These are phyloP conservation scores for Formica selysi DNA, from an alignment of 1,140 invertebrate species.

Conservation along the genomic window DNA sequence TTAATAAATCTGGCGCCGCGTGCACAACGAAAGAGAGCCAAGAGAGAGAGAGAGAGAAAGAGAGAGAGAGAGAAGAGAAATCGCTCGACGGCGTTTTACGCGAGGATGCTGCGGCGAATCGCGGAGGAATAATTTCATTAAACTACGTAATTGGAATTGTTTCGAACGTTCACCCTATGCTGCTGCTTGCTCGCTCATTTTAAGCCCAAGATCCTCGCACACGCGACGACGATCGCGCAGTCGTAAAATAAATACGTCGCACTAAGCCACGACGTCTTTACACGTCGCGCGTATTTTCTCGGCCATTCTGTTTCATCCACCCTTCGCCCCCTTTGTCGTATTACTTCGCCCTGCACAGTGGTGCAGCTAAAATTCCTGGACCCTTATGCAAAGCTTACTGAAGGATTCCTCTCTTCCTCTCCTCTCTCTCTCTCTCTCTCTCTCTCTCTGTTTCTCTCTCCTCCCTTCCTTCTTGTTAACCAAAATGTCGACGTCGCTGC, in stretches of 20 bases:
- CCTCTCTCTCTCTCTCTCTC: not conserved
- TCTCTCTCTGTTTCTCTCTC: constrained; percentile 17
- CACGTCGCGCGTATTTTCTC: constrained; percentile 62
- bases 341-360: constrained; percentile 22
- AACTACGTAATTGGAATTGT: constrained; percentile 64
- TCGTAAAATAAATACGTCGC: constrained; percentile 60
- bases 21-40: not conserved
- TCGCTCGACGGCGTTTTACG: constrained; percentile 43
- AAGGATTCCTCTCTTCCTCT: constrained; percentile 51
- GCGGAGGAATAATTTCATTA: constrained; percentile 62
- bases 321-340: constrained; percentile 12
- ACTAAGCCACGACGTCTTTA: constrained; percentile 60
- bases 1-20: constrained; percentile 74
- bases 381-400: constrained; percentile 36
- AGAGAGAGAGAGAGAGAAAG: constrained; percentile 9
- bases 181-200: constrained; percentile 36
- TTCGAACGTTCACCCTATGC: constrained; percentile 52
- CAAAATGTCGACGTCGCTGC: constrained; percentile 8
- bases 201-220: constrained; percentile 33
- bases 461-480: not conserved
- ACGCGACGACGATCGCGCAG: constrained; percentile 51
- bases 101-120: constrained; percentile 58
- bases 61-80: constrained; percentile 24
- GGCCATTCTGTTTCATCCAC: constrained; percentile 52
- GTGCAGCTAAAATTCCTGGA: constrained; percentile 43